phyloP scores from a whole-genome alignment of 2,888 invertebrate genomes.

The Phortica okadai region DNA sequence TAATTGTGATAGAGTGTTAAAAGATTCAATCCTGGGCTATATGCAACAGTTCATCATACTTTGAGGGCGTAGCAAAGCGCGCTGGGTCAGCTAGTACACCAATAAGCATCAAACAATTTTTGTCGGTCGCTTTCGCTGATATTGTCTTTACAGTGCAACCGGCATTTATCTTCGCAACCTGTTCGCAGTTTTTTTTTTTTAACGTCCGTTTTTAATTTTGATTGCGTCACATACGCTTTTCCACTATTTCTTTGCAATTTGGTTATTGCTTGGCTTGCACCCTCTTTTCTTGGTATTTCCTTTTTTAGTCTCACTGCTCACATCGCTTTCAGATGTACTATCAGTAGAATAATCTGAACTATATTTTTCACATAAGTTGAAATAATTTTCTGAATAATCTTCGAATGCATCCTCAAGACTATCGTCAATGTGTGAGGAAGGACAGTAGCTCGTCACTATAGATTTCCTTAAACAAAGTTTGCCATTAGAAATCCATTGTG shows the following conservation, averaged over 20 bases:
- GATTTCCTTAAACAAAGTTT: conserved; percentile 1
- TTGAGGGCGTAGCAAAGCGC: too few relatives aligned
- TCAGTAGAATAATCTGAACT: background rate
- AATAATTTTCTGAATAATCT: conserved; percentile 18
- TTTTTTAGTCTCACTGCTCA: background rate
- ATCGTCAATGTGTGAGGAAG: conserved; percentile 12
- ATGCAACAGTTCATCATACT: too few relatives aligned
- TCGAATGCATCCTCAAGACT: conserved; percentile 6
- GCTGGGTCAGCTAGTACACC: conserved; percentile 25
- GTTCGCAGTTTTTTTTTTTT: background rate
- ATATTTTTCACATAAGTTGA: conserved; percentile 4
- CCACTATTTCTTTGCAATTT: background rate
- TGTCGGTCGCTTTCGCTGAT: background rate
- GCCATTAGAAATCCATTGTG: conserved; percentile 6
- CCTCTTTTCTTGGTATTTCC: background rate
- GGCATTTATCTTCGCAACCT: background rate
- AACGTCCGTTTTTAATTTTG: background rate
- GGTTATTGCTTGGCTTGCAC: background rate
- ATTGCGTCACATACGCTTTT: background rate
- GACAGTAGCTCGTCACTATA: conserved; percentile 15
- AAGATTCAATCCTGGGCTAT: too few relatives aligned
- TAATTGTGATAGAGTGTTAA: too few relatives aligned
- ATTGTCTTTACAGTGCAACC: background rate
- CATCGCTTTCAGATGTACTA: background rate
- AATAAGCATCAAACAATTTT: background rate